phyloP scores from a whole-genome alignment of 2,888 invertebrate species.

The Drosophila dives region DNA sequence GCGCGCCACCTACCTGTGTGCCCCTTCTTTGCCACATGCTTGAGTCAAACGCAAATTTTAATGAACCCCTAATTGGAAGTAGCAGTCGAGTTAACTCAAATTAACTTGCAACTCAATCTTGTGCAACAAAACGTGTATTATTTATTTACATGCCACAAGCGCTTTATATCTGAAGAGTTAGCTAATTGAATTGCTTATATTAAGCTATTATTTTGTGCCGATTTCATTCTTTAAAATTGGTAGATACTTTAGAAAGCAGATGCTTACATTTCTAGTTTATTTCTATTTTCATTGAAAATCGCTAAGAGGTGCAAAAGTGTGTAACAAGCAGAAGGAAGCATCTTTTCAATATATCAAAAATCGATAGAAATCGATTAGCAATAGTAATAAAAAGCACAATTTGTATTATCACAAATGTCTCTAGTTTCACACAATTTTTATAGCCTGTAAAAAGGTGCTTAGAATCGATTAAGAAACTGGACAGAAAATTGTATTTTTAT shows the following conservation, averaged over 20 bases:
- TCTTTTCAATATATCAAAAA: neutral
- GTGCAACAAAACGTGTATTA: neutral
- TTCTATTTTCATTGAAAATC: neutral
- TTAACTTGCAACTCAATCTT: constrained; percentile 1
- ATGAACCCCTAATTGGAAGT: constrained; percentile 28
- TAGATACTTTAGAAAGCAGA: neutral
- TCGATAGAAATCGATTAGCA: neutral
- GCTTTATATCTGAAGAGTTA: neutral
- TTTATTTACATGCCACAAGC: neutral
- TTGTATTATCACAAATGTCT: neutral
- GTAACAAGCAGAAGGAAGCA: neutral
- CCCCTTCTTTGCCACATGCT: neutral
- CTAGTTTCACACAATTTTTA: too few species aligned
- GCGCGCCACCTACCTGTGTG: neutral
- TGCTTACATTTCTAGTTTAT: neutral
- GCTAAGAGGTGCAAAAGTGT: neutral
- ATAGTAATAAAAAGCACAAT: neutral
- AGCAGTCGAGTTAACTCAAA: neutral
- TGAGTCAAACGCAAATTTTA: constrained; percentile 7
- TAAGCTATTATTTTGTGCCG: neutral
- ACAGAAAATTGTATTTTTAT: too few species aligned
- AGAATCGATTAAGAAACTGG: too few species aligned
- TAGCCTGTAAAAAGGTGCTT: too few species aligned
- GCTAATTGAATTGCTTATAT: neutral
- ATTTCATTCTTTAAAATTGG: too few species aligned